Base-by-base conservation (phyloP, 2,797 vertebrate species). In the Sitta carolinensis region DNA sequence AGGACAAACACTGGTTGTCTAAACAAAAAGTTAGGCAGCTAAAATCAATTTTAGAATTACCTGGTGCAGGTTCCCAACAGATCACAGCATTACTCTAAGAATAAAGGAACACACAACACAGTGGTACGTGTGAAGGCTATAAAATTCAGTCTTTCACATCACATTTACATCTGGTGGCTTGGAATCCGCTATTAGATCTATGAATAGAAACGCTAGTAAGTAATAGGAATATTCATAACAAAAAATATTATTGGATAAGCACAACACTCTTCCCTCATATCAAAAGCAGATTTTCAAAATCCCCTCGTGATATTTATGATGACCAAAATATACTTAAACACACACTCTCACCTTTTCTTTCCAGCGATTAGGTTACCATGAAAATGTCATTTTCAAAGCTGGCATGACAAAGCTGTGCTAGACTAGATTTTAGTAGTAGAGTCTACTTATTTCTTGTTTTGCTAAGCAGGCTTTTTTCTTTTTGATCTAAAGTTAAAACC, bases 261-360 rank as follows among this genome's bases (percentile, higher is more conserved):
- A 63, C 21, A 55, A 70, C 19, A 13, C 13, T 9, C 9, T 40
- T 57, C 3, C 3, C 27, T 68, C 9, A 13, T 29, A 62, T 57
- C 26, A n/a, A 76, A 82, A 87, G 57, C 50, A 85, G 45, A 61
- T 66, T 84, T 87, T 69, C 82, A 90, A 84, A 80, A 79, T 92
- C 18, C 30, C 7, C 16, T 70, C 6, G 20, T 45, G 52, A 42
- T 89, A 76, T 43, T 93, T 90, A 57, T 66, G 57, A 43, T 5
- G 2, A 40, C 30, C 51, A 45, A 62, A 80, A 83, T 47, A 58
- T 21, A 63, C 20, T 67, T n/a, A 47, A 69, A 42, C 13, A 50
- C 4, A 27, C 38, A 10, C 2, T 8, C 23, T 66, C 9, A 26
- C 11, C 18, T 80, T 64, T 66, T 78, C n/a, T 70, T 85, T 70